A percentile compares a stretch with the other conserved stretches of the same genome.
Evolutionary conservation across 2,113 vertebrate species (phyloP).

Genomic region (Indri indri): DNA sequence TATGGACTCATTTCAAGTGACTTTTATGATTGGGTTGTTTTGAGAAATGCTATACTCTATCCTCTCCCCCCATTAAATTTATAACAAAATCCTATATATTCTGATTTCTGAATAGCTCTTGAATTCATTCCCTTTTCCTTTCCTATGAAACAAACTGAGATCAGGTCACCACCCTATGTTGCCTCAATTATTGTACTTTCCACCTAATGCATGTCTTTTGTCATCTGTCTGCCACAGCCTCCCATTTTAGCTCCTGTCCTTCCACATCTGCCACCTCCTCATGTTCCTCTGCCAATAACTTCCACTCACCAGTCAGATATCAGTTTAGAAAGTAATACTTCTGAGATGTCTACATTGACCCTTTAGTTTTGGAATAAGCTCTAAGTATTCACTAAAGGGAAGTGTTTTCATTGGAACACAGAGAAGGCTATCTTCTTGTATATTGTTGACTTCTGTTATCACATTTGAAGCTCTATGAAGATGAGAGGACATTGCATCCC

Average conservation of each 20-base stretch:
- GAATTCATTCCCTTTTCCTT: background rate
- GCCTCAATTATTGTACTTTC: fast-evolving
- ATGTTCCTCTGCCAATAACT: background rate
- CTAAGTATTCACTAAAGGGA: background rate
- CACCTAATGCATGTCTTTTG: too few relatives aligned
- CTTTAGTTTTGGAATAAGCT: background rate
- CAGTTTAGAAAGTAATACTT: background rate
- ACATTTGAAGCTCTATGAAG: background rate
- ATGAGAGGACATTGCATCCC: fast-evolving
- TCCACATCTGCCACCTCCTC: background rate
- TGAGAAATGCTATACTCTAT: background rate
- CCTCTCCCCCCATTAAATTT: background rate
- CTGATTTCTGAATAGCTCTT: background rate
- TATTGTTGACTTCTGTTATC: too few relatives aligned
- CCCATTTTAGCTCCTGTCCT: too few relatives aligned
- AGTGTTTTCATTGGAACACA: fast-evolving
- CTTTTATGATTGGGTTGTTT: background rate
- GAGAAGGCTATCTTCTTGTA: too few relatives aligned
- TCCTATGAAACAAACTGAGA: background rate
- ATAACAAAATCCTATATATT: background rate
- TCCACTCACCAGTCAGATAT: too few relatives aligned
- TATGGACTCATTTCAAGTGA: background rate
- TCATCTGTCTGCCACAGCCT: too few relatives aligned
- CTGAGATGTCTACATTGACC: background rate
- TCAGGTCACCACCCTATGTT: background rate